Evolutionary conservation across 2,797 vertebrate genomes (phyloP).

Genomic region (Crocidura indochinensis): DNA sequence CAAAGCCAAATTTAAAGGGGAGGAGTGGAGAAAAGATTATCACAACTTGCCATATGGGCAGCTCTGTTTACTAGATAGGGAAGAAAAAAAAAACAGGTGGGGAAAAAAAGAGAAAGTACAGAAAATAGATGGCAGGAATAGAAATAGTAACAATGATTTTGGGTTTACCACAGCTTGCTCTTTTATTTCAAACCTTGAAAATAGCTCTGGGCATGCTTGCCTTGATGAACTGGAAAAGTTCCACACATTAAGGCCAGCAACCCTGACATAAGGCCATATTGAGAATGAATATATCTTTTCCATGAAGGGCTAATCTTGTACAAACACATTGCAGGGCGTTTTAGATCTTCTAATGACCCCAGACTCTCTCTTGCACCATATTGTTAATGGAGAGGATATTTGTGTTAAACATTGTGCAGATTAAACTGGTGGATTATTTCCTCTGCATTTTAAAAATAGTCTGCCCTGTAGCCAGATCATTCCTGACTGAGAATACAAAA

Average conservation of each 20-base stretch:
- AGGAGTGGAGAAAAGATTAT: constrained; percentile 27
- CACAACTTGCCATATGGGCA: constrained; percentile 62
- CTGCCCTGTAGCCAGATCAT: constrained; percentile 54
- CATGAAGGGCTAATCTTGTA: constrained; percentile 78
- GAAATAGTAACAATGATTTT: constrained; percentile 74
- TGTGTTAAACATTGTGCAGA: constrained; percentile 75
- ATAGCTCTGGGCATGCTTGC: constrained; percentile 78
- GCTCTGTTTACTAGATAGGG: constrained; percentile 66
- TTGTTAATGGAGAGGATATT: constrained; percentile 80
- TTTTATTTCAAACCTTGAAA: constrained; percentile 81
- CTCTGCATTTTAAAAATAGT: constrained; percentile 66
- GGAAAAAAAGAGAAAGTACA: constrained; percentile 23
- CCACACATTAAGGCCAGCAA: constrained; percentile 76
- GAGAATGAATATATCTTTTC: constrained; percentile 73
- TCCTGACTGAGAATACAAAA: constrained; percentile 67
- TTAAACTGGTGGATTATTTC: constrained; percentile 78
- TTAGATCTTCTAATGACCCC: constrained; percentile 73
- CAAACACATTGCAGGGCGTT: constrained; percentile 79
- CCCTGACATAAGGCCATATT: constrained; percentile 60
- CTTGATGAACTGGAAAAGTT: constrained; percentile 83
- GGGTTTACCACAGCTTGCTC: constrained; percentile 65
- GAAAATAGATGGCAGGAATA: constrained; percentile 63
- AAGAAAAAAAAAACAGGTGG: constrained; percentile 50
- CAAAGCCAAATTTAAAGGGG: constrained; percentile 38
- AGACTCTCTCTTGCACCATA: constrained; percentile 75